These are phyloP conservation scores for Coelinius sp. DNA, from an alignment of 2,888 invertebrate species.

Conservation along the genomic window DNA sequence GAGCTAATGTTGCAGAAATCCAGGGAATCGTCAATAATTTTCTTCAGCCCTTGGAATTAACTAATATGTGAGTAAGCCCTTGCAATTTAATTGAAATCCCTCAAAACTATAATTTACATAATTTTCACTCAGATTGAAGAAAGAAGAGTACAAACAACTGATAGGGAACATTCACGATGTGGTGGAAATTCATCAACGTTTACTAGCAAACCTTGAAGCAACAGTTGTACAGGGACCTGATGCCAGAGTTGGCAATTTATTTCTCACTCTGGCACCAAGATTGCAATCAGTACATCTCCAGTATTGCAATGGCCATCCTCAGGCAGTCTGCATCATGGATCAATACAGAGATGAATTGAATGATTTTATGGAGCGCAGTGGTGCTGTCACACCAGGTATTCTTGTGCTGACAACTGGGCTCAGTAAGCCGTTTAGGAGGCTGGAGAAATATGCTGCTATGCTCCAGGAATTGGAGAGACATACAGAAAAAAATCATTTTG, in stretches of 20 bases:
- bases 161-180: constrained; percentile 92
- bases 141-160: constrained; percentile 89
- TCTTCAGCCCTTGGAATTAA: constrained; percentile 87
- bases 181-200: constrained; percentile 85
- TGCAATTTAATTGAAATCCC: neutral
- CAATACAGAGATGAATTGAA: constrained; percentile 90
- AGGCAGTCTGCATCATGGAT: constrained; percentile 93
- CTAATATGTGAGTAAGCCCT: constrained; percentile 82
- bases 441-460: constrained; percentile 95
- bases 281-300: constrained; percentile 87
- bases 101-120: constrained; percentile 13
- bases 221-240: constrained; percentile 80
- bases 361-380: constrained; percentile 89
- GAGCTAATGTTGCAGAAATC: constrained; percentile 90
- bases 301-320: constrained; percentile 95
- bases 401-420: constrained; percentile 92
- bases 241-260: constrained; percentile 92
- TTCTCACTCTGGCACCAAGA: constrained; percentile 86
- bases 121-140: constrained; percentile 78
- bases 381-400: constrained; percentile 88
- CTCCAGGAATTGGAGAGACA: constrained; percentile 96
- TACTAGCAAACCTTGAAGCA: constrained; percentile 85
- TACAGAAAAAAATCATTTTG: constrained; percentile 94
- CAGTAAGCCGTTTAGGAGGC: constrained; percentile 94
- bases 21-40: constrained; percentile 88